Conservation (phyloP, 2,113 vertebrate genomes). For the Sinocyclocheilus rhinocerous region DNA sequence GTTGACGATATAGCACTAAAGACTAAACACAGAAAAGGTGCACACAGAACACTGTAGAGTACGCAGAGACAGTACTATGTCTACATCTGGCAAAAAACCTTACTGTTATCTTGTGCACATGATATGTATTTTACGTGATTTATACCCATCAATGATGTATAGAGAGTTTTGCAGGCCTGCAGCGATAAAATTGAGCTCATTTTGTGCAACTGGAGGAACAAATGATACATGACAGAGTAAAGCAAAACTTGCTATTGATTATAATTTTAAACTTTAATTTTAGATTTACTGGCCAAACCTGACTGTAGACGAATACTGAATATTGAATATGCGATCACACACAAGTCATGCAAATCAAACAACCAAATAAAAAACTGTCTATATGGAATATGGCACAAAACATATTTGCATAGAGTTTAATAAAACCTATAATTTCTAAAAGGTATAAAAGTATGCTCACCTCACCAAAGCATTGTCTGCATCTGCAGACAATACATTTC, state of each 20-base stretch:
- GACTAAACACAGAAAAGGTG: background rate
- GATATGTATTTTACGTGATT: conserved; percentile 8
- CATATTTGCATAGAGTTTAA: background rate
- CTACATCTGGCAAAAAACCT: background rate
- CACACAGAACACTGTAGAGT: conserved; percentile 20
- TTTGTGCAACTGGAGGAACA: background rate
- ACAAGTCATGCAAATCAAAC: background rate
- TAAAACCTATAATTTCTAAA: background rate
- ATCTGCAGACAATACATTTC: background rate
- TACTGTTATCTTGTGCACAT: conserved; percentile 2
- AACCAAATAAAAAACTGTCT: background rate
- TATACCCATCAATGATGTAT: background rate
- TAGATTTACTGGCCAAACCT: background rate
- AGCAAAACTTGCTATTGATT: background rate
- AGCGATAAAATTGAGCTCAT: background rate
- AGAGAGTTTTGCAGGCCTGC: background rate
- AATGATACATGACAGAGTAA: background rate
- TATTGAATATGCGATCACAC: conserved; percentile 30
- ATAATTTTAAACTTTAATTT: conserved; percentile 8
- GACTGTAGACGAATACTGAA: conserved; percentile 38
- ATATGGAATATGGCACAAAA: background rate
- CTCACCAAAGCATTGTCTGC: background rate
- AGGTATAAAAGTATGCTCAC: background rate
- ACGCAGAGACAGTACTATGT: background rate
- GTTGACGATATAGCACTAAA: background rate